A percentile compares a stretch with the other conserved stretches of the same genome.
Evolutionary conservation across 2,888 invertebrate species (phyloP).

Genomic region (Dicranocentrus wangi): DNA sequence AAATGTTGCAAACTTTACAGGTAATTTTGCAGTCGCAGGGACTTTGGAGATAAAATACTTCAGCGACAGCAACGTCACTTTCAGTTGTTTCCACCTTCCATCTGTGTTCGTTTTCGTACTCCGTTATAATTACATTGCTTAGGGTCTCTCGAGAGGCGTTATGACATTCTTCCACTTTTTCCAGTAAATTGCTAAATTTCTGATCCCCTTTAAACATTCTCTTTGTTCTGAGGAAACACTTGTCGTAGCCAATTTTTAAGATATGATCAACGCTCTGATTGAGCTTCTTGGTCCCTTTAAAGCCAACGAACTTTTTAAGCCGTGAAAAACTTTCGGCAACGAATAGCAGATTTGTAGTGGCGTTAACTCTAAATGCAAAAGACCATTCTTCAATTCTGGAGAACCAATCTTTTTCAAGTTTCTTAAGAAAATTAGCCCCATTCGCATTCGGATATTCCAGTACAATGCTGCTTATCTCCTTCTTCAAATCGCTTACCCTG

Average conservation of each 20-base stretch:
- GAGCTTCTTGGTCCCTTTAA: slow-evolving; percentile 70
- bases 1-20: slow-evolving; percentile 65
- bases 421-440: slow-evolving; percentile 49
- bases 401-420: slow-evolving; percentile 65
- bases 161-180: slow-evolving; percentile 60
- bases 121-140: neutral
- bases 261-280: slow-evolving; percentile 67
- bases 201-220: slow-evolving; percentile 71
- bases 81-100: slow-evolving; percentile 24
- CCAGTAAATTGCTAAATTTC: slow-evolving; percentile 62
- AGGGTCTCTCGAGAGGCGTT: neutral
- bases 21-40: slow-evolving; percentile 65
- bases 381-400: slow-evolving; percentile 64
- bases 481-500: slow-evolving; percentile 20
- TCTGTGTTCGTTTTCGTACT: neutral
- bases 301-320: slow-evolving; percentile 70
- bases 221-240: slow-evolving; percentile 70
- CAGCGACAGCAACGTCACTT: slow-evolving; percentile 14
- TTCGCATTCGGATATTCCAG: slow-evolving; percentile 24
- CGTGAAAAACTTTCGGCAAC: slow-evolving; percentile 67
- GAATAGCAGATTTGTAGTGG: slow-evolving; percentile 61
- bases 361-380: slow-evolving; percentile 53
- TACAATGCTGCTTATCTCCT: slow-evolving; percentile 35
- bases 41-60: slow-evolving; percentile 63
- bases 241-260: slow-evolving; percentile 72